Percentiles rank a stretch among this genome's conserved stretches.
These are phyloP conservation scores for Colinus virginianus DNA, from an alignment of 2,113 vertebrate genomes.

Conservation along the genomic window DNA sequence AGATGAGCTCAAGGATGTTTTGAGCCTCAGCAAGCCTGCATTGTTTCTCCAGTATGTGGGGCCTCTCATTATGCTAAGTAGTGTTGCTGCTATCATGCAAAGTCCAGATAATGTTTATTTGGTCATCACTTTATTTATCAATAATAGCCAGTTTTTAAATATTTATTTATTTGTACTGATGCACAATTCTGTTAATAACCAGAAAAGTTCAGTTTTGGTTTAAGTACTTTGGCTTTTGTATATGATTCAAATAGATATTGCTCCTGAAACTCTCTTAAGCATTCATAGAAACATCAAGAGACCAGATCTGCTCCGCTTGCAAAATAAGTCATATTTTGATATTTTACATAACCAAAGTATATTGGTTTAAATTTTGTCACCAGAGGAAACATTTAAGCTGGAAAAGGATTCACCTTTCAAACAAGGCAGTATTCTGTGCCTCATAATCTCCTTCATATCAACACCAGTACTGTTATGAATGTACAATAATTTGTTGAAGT, in stretches of 20 bases:
- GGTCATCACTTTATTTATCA: neutral
- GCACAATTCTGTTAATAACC: neutral
- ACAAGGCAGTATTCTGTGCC: neutral
- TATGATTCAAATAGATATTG: neutral
- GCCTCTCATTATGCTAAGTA: accelerated
- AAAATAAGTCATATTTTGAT: neutral
- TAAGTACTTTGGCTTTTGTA: neutral
- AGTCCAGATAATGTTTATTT: neutral
- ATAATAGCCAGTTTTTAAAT: neutral
- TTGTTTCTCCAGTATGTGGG: accelerated
- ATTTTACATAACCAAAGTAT: neutral
- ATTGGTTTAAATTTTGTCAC: neutral
- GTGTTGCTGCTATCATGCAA: neutral
- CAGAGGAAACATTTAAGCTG: neutral
- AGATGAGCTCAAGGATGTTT: neutral
- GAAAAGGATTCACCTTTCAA: neutral
- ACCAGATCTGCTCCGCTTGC: neutral
- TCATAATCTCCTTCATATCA: neutral
- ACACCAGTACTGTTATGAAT: neutral
- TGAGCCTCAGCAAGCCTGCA: neutral
- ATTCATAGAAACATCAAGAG: neutral
- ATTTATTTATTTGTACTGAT: neutral
- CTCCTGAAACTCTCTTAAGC: neutral
- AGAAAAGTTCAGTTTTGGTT: neutral
- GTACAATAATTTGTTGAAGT: neutral